Conservation (phyloP, 2,888 invertebrate species). For the Portevinia maculata region DNA sequence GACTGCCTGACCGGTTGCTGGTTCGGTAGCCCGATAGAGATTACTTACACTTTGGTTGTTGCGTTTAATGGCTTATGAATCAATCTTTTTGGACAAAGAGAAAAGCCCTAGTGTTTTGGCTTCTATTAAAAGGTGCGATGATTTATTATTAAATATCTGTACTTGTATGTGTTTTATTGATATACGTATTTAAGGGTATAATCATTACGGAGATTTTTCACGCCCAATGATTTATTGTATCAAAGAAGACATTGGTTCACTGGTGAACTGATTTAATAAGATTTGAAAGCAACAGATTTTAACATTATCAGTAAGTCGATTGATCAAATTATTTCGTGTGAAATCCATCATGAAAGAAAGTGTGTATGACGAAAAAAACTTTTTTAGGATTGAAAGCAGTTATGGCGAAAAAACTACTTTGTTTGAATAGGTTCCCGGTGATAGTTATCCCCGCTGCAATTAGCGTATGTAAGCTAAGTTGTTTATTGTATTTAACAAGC, state of each 20-base stretch:
- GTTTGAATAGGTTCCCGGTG: too few species aligned
- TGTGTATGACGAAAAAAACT: too few species aligned
- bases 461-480: too few species aligned
- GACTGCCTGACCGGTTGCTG: slow-evolving; percentile 52
- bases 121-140: slow-evolving; percentile 67
- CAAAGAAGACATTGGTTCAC: slow-evolving; percentile 37
- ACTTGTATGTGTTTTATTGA: slow-evolving; percentile 45
- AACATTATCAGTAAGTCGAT: background rate
- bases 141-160: slow-evolving; percentile 50
- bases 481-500: too few species aligned
- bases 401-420: too few species aligned
- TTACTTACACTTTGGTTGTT: slow-evolving; percentile 68
- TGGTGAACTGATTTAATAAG: background rate
- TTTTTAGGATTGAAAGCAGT: too few species aligned
- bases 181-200: slow-evolving; percentile 47
- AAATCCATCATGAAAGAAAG: too few species aligned
- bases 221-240: slow-evolving; percentile 59
- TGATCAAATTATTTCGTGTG: too few species aligned
- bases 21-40: slow-evolving; percentile 49
- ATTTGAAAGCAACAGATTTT: slow-evolving; percentile 5
- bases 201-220: slow-evolving; percentile 55
- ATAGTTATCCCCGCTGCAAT: too few species aligned
- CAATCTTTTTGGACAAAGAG: slow-evolving; percentile 60
- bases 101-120: slow-evolving; percentile 56
- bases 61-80: slow-evolving; percentile 69